A percentile compares a stretch with the other conserved stretches of the same genome.
These are phyloP conservation scores for Drosophila nannoptera DNA, from an alignment of 1,140 invertebrate species.

Conservation along the genomic window DNA sequence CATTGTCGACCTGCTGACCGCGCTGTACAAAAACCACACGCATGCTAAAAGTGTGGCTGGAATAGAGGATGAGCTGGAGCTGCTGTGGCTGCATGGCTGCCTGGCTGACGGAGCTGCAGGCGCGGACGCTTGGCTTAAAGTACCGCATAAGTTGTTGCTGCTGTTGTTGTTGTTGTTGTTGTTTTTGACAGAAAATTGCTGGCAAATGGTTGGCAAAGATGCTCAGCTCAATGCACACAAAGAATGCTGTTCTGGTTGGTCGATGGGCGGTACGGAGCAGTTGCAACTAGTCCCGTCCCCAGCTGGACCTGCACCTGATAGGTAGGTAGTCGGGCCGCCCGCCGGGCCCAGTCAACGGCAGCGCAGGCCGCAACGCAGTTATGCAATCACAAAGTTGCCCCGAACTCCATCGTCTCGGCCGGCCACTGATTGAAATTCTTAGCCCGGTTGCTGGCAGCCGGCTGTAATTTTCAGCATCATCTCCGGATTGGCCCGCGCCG, in stretches of 20 bases:
- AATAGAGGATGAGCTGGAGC: neutral
- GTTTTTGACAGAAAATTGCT: slow-evolving; percentile 67
- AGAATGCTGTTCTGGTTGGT: slow-evolving; percentile 39
- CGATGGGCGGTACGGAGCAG: neutral
- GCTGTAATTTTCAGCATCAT: slow-evolving; percentile 55
- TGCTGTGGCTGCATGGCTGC: neutral
- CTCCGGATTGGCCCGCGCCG: slow-evolving; percentile 8
- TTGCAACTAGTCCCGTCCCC: neutral
- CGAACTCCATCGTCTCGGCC: slow-evolving; percentile 22
- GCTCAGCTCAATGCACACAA: slow-evolving; percentile 41
- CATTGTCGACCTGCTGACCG: slow-evolving; percentile 58
- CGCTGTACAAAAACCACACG: slow-evolving; percentile 53
- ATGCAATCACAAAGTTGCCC: slow-evolving; percentile 69
- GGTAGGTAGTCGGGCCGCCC: slow-evolving; percentile 13
- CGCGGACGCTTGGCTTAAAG: slow-evolving; percentile 45
- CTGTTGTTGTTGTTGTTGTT: slow-evolving; percentile 50
- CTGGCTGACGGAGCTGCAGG: slow-evolving; percentile 15
- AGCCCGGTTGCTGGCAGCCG: slow-evolving; percentile 29
- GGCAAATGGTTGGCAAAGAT: slow-evolving; percentile 34
- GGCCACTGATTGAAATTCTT: slow-evolving; percentile 69
- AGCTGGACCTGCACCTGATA: slow-evolving; percentile 31
- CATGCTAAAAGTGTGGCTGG: slow-evolving; percentile 68
- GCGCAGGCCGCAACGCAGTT: slow-evolving; percentile 42
- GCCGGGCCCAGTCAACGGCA: slow-evolving; percentile 30
- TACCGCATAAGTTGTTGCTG: slow-evolving; percentile 46